Conservation (phyloP, 1,140 invertebrate species). For the Zaprionus kolodkinae region DNA sequence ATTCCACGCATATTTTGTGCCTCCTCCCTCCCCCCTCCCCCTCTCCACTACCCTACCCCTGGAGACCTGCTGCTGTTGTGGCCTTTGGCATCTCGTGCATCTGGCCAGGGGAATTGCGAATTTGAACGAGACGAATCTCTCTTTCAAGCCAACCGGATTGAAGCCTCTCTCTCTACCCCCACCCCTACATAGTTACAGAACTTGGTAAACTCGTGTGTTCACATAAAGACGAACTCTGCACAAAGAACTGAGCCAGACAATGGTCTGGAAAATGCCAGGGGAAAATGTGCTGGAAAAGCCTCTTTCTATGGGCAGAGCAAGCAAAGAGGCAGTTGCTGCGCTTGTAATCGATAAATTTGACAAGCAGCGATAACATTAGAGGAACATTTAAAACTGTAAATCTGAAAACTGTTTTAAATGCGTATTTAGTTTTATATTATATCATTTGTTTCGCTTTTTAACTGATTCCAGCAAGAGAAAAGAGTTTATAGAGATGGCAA, state of each 20-base stretch:
- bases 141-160: neutral
- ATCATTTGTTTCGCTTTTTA: no score
- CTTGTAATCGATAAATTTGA: neutral
- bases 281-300: neutral
- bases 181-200: neutral
- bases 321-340: no score
- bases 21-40: neutral
- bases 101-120: conserved; percentile 34
- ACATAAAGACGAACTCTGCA: neutral
- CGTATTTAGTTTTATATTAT: no score
- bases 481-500: no score
- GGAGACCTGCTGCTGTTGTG: conserved; percentile 3
- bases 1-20: conserved; percentile 51
- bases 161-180: neutral
- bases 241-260: neutral
- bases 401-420: no score
- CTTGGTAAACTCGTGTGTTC: neutral
- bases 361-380: neutral
- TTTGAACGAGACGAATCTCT: conserved; percentile 29
- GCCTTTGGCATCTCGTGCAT: neutral
- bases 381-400: no score
- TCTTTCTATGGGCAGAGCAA: neutral
- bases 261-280: neutral
- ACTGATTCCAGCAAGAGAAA: no score
- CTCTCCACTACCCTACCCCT: neutral